These are phyloP conservation scores for Athetis lepigone DNA, from an alignment of 2,888 invertebrate genomes.

Conservation along the genomic window DNA sequence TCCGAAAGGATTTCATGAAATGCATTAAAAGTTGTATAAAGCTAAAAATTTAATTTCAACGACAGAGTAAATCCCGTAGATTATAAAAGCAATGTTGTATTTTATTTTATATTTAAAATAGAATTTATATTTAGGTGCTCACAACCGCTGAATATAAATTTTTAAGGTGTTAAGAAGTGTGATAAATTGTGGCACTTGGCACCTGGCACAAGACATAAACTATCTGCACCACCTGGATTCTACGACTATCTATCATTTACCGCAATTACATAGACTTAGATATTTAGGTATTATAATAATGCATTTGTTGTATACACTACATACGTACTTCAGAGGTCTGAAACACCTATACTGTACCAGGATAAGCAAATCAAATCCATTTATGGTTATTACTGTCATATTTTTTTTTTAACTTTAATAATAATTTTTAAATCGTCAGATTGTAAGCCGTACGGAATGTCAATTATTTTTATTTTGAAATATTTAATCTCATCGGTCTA, in stretches of 20 bases:
- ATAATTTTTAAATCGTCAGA: no score
- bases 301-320: no score
- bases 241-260: slow-evolving; percentile 42
- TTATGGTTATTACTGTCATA: no score
- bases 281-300: slow-evolving; percentile 11
- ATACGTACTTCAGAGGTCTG: no score
- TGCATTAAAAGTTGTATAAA: no score
- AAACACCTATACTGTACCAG: no score
- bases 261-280: slow-evolving; percentile 20
- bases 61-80: not conserved
- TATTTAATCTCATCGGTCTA: no score
- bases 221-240: slow-evolving; percentile 52
- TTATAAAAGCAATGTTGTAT: not conserved
- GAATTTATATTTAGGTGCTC: slow-evolving; percentile 35
- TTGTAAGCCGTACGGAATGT: no score
- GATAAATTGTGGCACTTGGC: slow-evolving; percentile 57
- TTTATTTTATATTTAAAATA: slow-evolving; percentile 25
- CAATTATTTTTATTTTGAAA: no score
- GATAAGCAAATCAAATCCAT: no score
- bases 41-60: not conserved
- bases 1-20: not conserved
- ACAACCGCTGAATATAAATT: slow-evolving; percentile 47
- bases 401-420: no score
- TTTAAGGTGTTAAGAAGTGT: slow-evolving; percentile 60
- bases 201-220: slow-evolving; percentile 54